phyloP scores from a whole-genome alignment of 1,140 invertebrate species.

The Dreissena rostriformis region DNA sequence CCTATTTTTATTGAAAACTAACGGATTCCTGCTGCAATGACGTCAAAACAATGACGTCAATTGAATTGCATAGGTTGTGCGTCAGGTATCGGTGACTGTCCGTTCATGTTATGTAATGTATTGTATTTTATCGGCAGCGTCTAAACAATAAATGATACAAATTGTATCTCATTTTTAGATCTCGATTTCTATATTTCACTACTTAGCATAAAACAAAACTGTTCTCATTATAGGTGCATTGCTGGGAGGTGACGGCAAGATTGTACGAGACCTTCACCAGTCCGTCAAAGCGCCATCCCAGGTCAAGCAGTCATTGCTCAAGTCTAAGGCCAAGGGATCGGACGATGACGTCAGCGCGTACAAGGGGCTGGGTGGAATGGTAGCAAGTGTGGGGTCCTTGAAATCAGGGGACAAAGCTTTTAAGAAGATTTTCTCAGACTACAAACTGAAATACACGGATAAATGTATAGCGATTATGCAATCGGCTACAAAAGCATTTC shows the following conservation, averaged over 20 bases:
- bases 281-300: constrained; percentile 69
- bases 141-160: no score
- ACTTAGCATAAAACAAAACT: no score
- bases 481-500: constrained; percentile 54
- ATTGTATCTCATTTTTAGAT: no score
- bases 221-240: constrained; percentile 50
- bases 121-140: no score
- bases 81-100: no score
- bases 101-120: no score
- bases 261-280: constrained; percentile 67
- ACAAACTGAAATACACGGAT: constrained; percentile 33
- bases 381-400: constrained; percentile 51
- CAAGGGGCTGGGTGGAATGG: constrained; percentile 64
- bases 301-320: constrained; percentile 65
- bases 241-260: constrained; percentile 60
- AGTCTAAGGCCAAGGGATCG: constrained; percentile 53
- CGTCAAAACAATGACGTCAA: no score
- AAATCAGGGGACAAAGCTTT: constrained; percentile 52
- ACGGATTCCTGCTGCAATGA: no score
- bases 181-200: no score
- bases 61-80: no score
- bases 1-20: no score
- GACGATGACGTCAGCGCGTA: constrained; percentile 56
- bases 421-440: constrained; percentile 60
- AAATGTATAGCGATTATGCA: constrained; percentile 56